Base-by-base conservation (phyloP, 30 jellyfish, hydroid and myxozoan species). In the Aurelia coerulea region DNA sequence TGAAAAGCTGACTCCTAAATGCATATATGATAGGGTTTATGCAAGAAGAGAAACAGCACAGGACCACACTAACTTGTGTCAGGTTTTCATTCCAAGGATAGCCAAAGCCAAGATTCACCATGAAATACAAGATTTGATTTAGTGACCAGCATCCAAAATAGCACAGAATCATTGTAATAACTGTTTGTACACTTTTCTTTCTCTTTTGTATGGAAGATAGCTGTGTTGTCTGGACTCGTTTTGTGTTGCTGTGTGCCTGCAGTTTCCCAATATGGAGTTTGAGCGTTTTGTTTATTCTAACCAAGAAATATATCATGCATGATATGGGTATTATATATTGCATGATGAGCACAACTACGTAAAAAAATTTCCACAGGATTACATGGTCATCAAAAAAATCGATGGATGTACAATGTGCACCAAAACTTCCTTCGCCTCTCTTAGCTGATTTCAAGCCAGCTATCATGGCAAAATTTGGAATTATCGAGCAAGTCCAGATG, bases 111-210 rank as follows among this genome's bases (percentile, higher is more conserved):
- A 84, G 51, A 49, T 84, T 84, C 76, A 56, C 56, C 50, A 67
- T 29, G 34, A 71, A 72, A 64, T 84, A 84, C 31, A 73, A 15
- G 16, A 72, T 64, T 35, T 84, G 93, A 63, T 84, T 84, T 73
- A 71, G 72, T n/a, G 87, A 37, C 93, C 93, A 84, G 62, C 93
- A 84, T 12, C 74, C 87, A 63, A 84, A 84, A 78, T 52, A 84
- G 31, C 88, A 78, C 1, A 60, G 42, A 23, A 84, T 63, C 79
- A 84, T 73, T 49, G 65, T 72, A 2, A 71, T 42, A 11, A 84
- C 87, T 5, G 93, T 84, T 23, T 87, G 74, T 1, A 84, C 83
- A 18, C 89, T 73, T 59, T 73, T 84, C 32, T 53, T 84, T 23
- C 93, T 54, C 35, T 79, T 81, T 59, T 59, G 19, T 8, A 71